A percentile compares a stretch with the other conserved stretches of the same genome.
These are phyloP conservation scores for Labroides dimidiatus DNA, from an alignment of 2,797 vertebrate species.

Conservation along the genomic window DNA sequence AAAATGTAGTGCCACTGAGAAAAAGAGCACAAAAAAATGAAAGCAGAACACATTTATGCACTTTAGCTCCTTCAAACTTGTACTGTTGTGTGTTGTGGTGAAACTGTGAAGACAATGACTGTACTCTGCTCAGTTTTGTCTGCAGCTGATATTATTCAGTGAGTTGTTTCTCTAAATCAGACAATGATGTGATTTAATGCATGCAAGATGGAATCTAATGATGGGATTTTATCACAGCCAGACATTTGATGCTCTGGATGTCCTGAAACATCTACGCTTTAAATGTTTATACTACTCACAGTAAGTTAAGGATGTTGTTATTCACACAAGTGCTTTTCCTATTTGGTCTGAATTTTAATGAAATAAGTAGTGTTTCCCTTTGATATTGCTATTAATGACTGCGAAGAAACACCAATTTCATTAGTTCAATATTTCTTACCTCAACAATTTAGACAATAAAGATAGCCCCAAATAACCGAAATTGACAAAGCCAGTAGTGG, in stretches of 20 bases:
- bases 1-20: background rate
- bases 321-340: too few relatives aligned
- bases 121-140: background rate
- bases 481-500: too few relatives aligned
- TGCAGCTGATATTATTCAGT: slow-evolving; percentile 3
- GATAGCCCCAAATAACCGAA: too few relatives aligned
- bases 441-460: too few relatives aligned
- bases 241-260: background rate
- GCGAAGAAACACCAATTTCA: too few relatives aligned
- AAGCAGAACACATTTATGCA: background rate
- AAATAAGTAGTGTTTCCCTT: too few relatives aligned
- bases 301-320: too few relatives aligned
- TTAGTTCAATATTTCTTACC: too few relatives aligned
- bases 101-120: background rate
- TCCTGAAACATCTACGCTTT: background rate
- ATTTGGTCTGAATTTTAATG: too few relatives aligned
- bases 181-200: slow-evolving; percentile 4
- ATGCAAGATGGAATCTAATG: background rate
- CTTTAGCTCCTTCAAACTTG: background rate
- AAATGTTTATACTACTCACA: background rate
- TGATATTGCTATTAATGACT: too few relatives aligned
- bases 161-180: background rate
- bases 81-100: background rate
- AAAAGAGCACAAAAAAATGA: background rate
- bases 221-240: background rate